Evolutionary conservation across 2,888 invertebrate genomes (phyloP).

Genomic region (Anticlea derivata): DNA sequence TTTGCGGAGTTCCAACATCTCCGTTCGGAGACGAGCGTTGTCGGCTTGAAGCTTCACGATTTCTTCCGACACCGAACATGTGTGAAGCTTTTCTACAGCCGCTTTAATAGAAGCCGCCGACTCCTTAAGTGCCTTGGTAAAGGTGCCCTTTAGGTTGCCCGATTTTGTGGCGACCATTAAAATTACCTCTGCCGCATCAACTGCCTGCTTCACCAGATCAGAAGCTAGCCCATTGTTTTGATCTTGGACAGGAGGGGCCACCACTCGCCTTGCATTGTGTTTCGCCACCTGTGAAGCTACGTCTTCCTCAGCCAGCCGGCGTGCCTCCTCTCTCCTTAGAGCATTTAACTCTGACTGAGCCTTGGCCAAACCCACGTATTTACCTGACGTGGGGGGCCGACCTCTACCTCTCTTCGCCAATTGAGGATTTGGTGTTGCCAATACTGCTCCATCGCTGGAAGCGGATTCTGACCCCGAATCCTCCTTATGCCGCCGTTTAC

Average conservation of each 20-base stretch:
- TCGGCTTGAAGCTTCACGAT: background rate
- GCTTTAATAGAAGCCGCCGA: background rate
- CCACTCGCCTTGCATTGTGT: background rate
- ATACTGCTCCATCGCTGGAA: background rate
- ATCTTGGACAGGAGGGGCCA: background rate
- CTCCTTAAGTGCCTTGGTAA: background rate
- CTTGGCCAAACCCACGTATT: background rate
- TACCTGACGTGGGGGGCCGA: background rate
- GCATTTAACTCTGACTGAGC: background rate
- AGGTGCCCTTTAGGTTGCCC: background rate
- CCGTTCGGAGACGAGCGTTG: background rate
- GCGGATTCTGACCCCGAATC: no score
- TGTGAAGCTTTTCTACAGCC: background rate
- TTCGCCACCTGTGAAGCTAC: background rate
- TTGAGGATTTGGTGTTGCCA: no score
- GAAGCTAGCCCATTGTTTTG: background rate
- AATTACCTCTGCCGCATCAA: background rate
- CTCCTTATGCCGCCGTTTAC: background rate
- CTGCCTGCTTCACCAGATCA: background rate
- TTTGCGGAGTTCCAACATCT: slow-evolving; percentile 22
- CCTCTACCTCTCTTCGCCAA: background rate
- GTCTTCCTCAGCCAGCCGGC: background rate
- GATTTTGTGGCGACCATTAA: background rate
- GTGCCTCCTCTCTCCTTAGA: background rate
- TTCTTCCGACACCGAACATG: background rate